These are phyloP conservation scores for Ellobium chinense DNA, from an alignment of 2,888 invertebrate species.

Conservation along the genomic window DNA sequence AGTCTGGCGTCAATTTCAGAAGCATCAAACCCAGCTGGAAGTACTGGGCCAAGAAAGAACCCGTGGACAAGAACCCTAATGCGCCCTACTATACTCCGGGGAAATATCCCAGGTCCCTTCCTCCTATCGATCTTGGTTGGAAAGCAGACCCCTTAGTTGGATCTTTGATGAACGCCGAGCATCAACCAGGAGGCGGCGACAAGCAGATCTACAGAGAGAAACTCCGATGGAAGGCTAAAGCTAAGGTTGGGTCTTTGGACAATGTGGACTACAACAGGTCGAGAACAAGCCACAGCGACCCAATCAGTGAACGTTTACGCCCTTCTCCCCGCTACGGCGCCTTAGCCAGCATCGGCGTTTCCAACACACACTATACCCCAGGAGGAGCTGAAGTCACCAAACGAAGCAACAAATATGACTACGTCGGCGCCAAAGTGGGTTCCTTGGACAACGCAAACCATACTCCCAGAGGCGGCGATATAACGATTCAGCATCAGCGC, in stretches of 20 bases:
- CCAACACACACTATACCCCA: constrained; percentile 62
- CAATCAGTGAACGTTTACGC: constrained; percentile 10
- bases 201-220: constrained; percentile 56
- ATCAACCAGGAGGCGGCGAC: constrained; percentile 63
- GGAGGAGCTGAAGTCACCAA: constrained; percentile 49
- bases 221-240: constrained; percentile 84
- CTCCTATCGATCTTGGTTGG: constrained; percentile 66
- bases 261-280: constrained; percentile 55
- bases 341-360: constrained; percentile 54
- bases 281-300: constrained; percentile 34
- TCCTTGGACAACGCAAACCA: constrained; percentile 61
- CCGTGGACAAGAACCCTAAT: background rate
- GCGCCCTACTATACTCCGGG: background rate
- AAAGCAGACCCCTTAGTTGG: constrained; percentile 61
- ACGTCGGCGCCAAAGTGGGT: constrained; percentile 61
- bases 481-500: constrained; percentile 43
- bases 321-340: constrained; percentile 61
- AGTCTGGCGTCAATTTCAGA: constrained; percentile 46
- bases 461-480: constrained; percentile 57
- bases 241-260: constrained; percentile 85
- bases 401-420: constrained; percentile 33
- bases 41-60: constrained; percentile 32
- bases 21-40: constrained; percentile 52
- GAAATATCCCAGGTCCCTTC: constrained; percentile 42
- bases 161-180: constrained; percentile 62